Evolutionary conservation across 2,113 vertebrate genomes (phyloP), one percentile per base, ranked within the genome.

Genomic region (Pleuronectes platessa): DNA sequence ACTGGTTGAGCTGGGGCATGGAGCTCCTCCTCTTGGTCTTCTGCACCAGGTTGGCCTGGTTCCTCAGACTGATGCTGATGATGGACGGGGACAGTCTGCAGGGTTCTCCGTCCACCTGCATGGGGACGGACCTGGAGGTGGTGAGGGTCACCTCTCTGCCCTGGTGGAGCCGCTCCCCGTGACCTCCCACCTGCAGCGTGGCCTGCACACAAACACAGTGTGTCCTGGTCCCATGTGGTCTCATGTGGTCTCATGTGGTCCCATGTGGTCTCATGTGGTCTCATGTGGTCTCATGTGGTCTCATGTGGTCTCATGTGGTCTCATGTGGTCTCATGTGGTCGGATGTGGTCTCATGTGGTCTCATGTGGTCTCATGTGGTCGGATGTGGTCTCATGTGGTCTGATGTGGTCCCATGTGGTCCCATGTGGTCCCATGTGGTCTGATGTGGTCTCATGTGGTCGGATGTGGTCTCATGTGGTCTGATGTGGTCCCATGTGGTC

Each of bases 41-140:
- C 94, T 98, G 98, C 74, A 99, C 94, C 96, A 99, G 97, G 89
- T 96, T 97, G 91, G 98, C 97, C 92, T 98, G 97, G 91, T 95
- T 98, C 78, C 97, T 94, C 78, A 98, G 93, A 26, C 87, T 93
- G 70, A 99, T 98, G 79, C 56, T 91, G 78, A 99, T 98, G 82
- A 97, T 58, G 1, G 98, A 99, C 2, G 98, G 94, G 0, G 95
- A 92, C 58, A 99, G 94, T 74, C 95, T 96, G 85, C 98, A 99
- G 64, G 98, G 98, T 71, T 99, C 98, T 0, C 98, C 98, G 0
- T 99, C 98, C 47, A 99, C 98, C 93, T 99, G 98, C 95, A 99
- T 97, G 0, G 98, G 98, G 87, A 99, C 98, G 81, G 97, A 94
- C 95, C 97, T 99, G 80, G 76, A 95, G 0, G 97, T 99, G 86